Evolutionary conservation across 2,888 invertebrate genomes (phyloP).

Genomic region (Rhogogaster chlorosoma): DNA sequence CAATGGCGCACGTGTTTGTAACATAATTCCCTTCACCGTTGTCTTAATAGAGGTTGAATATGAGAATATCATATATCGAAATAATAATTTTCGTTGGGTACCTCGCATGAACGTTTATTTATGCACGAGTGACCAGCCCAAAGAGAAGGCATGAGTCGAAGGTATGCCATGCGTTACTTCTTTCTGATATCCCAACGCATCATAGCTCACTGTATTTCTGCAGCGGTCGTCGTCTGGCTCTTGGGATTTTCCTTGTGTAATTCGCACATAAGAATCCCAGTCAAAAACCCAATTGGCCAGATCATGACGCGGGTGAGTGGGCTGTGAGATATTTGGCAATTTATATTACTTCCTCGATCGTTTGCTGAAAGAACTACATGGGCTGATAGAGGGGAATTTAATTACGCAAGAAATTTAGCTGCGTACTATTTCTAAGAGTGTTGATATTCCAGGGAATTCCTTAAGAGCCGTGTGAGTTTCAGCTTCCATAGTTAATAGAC

Average conservation of each 20-base stretch:
- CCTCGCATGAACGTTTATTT: background rate
- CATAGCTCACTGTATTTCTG: background rate
- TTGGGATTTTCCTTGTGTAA: background rate
- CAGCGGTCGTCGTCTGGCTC: background rate
- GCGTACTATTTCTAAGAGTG: background rate
- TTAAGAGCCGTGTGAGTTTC: conserved; percentile 2
- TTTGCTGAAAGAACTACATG: background rate
- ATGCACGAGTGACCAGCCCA: conserved; percentile 21
- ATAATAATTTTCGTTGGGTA: background rate
- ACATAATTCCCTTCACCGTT: conserved; percentile 46
- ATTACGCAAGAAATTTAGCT: background rate
- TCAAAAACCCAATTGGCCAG: background rate
- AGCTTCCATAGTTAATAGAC: conserved; percentile 8
- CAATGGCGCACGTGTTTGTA: conserved; percentile 34
- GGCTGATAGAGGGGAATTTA: background rate
- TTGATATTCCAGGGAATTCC: background rate
- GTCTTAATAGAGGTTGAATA: conserved; percentile 41
- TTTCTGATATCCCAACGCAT: background rate
- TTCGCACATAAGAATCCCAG: background rate
- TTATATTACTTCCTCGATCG: background rate
- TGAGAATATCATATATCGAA: conserved; percentile 29
- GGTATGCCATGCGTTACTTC: background rate
- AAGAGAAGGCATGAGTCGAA: background rate
- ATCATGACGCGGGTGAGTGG: background rate
- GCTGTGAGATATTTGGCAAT: background rate